Evolutionary conservation across 1,140 invertebrate species (phyloP).

Genomic region (Hesperophylax magnus): DNA sequence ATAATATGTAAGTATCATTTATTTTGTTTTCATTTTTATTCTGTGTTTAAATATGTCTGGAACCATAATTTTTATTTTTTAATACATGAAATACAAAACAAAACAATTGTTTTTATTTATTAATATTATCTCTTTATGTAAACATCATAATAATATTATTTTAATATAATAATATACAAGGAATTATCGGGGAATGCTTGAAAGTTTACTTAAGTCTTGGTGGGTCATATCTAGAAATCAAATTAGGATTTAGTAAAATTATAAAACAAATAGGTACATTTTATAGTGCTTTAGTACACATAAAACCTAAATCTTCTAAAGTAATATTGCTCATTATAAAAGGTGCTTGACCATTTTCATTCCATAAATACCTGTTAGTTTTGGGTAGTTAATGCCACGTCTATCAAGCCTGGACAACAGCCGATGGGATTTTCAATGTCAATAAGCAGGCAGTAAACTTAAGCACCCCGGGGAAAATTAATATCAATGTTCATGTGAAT

Average conservation of each 20-base stretch:
- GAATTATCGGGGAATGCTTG: background rate
- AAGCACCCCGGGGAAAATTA: no score
- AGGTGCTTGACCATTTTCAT: no score
- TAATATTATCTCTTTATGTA: constrained; percentile 2
- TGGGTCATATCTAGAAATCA: constrained; percentile 23
- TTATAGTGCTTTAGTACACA: no score
- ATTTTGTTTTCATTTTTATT: constrained; percentile 3
- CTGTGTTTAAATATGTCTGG: constrained; percentile 22
- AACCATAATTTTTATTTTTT: constrained; percentile 19
- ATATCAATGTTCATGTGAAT: no score
- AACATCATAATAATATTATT: background rate
- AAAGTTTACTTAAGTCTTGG: background rate
- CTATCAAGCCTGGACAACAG: no score
- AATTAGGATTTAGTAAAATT: background rate
- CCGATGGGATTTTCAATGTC: no score
- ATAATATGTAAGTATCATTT: background rate
- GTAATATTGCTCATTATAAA: no score
- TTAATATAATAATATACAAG: background rate
- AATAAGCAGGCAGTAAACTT: no score
- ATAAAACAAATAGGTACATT: no score
- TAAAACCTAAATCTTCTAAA: no score
- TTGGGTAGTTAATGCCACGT: no score
- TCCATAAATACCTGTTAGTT: no score
- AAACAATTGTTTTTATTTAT: constrained; percentile 19
- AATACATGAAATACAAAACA: constrained; percentile 25